Conservation (phyloP, 2,888 invertebrate species). For the Bembecia ichneumoniformis region DNA sequence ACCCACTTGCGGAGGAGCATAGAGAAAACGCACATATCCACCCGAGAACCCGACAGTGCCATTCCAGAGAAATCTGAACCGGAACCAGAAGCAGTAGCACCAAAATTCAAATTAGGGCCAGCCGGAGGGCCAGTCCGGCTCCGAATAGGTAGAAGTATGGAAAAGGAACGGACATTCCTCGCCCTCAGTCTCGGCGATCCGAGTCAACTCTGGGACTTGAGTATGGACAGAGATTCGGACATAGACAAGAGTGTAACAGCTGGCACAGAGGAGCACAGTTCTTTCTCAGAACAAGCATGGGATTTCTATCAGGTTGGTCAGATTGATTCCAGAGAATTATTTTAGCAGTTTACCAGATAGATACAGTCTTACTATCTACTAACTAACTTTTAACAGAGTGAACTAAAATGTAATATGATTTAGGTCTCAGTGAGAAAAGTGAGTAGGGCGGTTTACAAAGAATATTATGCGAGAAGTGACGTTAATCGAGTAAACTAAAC, state of each 20-base stretch:
- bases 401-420: no score
- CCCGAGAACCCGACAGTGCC: conserved; percentile 45
- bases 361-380: no score
- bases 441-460: no score
- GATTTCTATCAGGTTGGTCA: conserved; percentile 88
- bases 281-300: conserved; percentile 94
- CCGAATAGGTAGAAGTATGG: conserved; percentile 45
- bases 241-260: conserved; percentile 74
- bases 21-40: conserved; percentile 60
- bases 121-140: conserved; percentile 60
- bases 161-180: conserved; percentile 50
- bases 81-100: conserved; percentile 49
- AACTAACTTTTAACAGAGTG: no score
- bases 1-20: conserved; percentile 57
- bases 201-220: conserved; percentile 54
- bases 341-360: no score
- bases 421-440: no score
- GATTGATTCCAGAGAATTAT: no score
- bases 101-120: conserved; percentile 78
- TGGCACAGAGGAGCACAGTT: conserved; percentile 81
- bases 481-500: no score
- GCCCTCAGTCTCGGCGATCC: conserved; percentile 58
- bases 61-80: conserved; percentile 52
- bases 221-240: conserved; percentile 62
- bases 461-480: no score